Conservation (phyloP, 2,797 vertebrate species). For the Sebastes variabilis region DNA sequence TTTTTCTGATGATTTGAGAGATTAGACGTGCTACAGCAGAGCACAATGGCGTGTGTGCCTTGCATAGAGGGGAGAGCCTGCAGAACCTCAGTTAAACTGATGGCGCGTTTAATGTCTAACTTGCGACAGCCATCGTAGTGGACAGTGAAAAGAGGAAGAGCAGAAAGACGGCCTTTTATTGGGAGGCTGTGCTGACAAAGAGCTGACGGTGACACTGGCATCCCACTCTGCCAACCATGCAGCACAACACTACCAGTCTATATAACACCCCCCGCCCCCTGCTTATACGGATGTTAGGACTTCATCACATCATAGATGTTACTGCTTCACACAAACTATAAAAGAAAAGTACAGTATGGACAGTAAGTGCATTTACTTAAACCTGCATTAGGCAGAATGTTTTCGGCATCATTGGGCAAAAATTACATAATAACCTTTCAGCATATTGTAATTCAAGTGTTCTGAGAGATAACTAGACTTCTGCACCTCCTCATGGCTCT, state of each 20-base stretch:
- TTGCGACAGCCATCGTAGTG: slow-evolving; percentile 29
- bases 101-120: slow-evolving; percentile 44
- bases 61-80: slow-evolving; percentile 17
- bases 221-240: slow-evolving; percentile 22
- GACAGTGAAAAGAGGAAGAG: slow-evolving; percentile 11
- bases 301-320: slow-evolving; percentile 8
- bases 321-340: background rate
- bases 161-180: slow-evolving; percentile 34
- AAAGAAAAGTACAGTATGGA: background rate
- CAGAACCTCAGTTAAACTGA: slow-evolving; percentile 41
- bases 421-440: too few relatives aligned
- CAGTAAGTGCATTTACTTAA: too few relatives aligned
- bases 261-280: background rate
- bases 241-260: slow-evolving; percentile 1
- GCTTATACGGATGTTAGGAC: background rate
- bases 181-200: slow-evolving; percentile 37
- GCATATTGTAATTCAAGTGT: too few relatives aligned
- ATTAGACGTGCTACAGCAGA: slow-evolving; percentile 16
- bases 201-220: slow-evolving; percentile 8
- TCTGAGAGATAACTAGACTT: too few relatives aligned
- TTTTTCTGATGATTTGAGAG: background rate
- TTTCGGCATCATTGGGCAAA: too few relatives aligned
- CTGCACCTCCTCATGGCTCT: too few relatives aligned
- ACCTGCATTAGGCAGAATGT: too few relatives aligned
- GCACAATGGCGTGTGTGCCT: slow-evolving; percentile 20